Conservation (phyloP, 2,888 invertebrate genomes). For the Rhogogaster chlorosoma region DNA sequence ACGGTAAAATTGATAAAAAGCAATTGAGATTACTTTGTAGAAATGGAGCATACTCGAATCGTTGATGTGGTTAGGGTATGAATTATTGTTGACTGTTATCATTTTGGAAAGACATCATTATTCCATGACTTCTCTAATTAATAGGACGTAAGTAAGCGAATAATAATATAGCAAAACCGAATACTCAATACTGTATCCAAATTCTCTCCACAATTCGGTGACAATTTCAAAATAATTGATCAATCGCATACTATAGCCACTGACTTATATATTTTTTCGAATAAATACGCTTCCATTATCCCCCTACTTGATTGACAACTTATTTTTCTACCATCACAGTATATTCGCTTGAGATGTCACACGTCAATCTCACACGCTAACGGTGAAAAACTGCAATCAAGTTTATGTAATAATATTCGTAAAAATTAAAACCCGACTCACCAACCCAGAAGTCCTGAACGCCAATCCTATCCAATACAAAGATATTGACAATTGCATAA, state of each 20-base stretch:
- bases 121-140: conserved; percentile 72
- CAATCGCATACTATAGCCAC: not conserved
- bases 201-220: not conserved
- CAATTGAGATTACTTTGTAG: conserved; percentile 55
- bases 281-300: not conserved
- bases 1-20: conserved; percentile 60
- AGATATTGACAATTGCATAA: not conserved
- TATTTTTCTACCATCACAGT: not conserved
- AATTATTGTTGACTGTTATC: conserved; percentile 59
- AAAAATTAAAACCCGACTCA: not conserved
- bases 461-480: not conserved
- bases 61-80: conserved; percentile 51
- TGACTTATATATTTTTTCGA: not conserved
- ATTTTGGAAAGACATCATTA: conserved; percentile 59
- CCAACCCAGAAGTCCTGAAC: not conserved
- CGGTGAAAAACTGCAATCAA: not conserved
- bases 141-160: conserved; percentile 70
- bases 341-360: not conserved
- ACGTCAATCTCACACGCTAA: not conserved
- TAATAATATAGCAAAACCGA: not conserved
- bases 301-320: not conserved
- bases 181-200: not conserved
- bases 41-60: conserved; percentile 59
- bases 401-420: not conserved
- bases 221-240: not conserved